Base-by-base conservation (phyloP, 2,113 vertebrate genomes). In the Poeciliopsis retropinna region DNA sequence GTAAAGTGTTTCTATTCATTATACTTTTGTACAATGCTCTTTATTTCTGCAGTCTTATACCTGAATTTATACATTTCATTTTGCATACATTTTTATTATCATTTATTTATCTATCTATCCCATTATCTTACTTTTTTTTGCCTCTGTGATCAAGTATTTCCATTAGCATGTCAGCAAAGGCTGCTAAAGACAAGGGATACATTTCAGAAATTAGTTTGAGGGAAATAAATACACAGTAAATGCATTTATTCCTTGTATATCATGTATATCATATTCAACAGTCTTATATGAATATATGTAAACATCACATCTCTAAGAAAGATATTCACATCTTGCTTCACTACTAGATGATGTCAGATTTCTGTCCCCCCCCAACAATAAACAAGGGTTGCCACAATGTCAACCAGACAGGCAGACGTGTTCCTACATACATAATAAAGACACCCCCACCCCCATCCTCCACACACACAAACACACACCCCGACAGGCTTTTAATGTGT, bases 181-280 rank as follows among this genome's bases (percentile, higher is more conserved):
- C 37, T 67, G 13, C 3, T 41, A 14, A 41, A 15, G 39, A 14
- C 39, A 41, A 41, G 3, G 34, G 10, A 37, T 37, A 37, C 0
- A 37, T 37, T 30, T 57, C n/a, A 77, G 70, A 67, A 51, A 4
- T 47, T 6, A 22, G 13, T 51, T 67, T 4, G 13, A 73, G 68
- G 76, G 63, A 76, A 72, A 74, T 54, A 68, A n/a, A 25, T 10
- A 62, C 79, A 64, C 70, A 67, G 78, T 64, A 27, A 34, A 80
- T 12, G 64, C 57, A 41, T 37, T 51, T 37, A 61, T 75, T n/a
- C 22, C 60, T 34, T 62, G 15, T 78, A 41, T 15, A 15, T 65
- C 32, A 13, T 81, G 82, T 76, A 80, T 64, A 70, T 84, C 76
- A 84, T 64, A 67, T 64, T 67, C 67, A 72, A 74, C 73, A 79